Percentiles rank a stretch among this genome's conserved stretches.
phyloP scores from a whole-genome alignment of 2,113 vertebrate genomes.

The Baryphthengus martii region DNA sequence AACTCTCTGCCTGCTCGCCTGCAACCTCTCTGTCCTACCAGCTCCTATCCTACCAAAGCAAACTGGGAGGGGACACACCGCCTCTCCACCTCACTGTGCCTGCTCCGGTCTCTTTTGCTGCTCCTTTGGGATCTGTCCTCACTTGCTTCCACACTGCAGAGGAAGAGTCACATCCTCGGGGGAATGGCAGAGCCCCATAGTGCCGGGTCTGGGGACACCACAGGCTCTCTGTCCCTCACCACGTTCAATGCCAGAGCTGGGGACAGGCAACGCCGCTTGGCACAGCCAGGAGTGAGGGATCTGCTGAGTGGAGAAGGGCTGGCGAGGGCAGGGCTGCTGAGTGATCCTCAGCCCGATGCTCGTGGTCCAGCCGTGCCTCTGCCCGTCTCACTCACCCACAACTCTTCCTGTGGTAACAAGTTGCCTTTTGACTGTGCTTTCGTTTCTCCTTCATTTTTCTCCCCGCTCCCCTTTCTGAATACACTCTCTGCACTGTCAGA shows the following conservation, averaged over 20 bases:
- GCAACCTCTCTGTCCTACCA: neutral
- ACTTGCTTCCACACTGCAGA: neutral
- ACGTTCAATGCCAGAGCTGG: neutral
- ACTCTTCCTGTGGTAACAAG: neutral
- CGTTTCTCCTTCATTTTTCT: neutral
- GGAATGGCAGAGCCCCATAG: neutral
- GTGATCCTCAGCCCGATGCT: neutral
- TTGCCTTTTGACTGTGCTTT: conserved; percentile 30
- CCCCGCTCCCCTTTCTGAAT: neutral
- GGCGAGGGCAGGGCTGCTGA: neutral
- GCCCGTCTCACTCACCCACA: fast-evolving
- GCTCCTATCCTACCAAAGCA: conserved; percentile 20
- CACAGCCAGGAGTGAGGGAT: neutral
- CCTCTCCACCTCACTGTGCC: conserved; percentile 26
- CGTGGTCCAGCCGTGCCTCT: neutral
- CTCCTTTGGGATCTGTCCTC: neutral
- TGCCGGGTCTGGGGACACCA: neutral
- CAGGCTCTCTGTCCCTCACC: neutral
- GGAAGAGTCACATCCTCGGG: neutral
- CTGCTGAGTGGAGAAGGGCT: neutral
- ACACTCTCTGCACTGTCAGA: conserved; percentile 31
- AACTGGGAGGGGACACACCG: neutral
- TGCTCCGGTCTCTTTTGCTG: conserved; percentile 14
- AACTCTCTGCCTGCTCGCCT: neutral
- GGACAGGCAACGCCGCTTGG: fast-evolving